Conservation (phyloP, 1,140 invertebrate species). For the Apis florea region DNA sequence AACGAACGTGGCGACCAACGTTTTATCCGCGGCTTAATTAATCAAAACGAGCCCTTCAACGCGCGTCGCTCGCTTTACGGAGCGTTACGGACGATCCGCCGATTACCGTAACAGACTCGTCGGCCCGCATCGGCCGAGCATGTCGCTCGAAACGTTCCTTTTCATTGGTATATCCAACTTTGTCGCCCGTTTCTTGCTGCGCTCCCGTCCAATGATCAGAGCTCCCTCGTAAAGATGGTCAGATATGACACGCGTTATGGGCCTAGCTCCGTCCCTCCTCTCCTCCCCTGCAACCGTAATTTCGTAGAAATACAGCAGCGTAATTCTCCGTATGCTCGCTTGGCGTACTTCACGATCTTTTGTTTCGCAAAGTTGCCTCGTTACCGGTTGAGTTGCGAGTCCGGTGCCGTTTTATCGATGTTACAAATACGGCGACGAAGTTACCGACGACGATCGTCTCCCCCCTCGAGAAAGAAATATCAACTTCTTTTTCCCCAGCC, state of each 20-base stretch:
- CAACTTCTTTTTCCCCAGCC: not conserved
- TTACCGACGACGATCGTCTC: not conserved
- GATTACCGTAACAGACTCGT: slow-evolving; percentile 28
- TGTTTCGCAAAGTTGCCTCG: slow-evolving; percentile 43
- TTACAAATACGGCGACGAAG: not conserved
- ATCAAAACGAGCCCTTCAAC: slow-evolving; percentile 23
- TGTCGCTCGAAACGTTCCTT: not conserved
- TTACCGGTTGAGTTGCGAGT: slow-evolving; percentile 27
- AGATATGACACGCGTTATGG: slow-evolving; percentile 51
- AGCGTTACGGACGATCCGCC: slow-evolving; percentile 4
- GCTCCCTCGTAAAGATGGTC: slow-evolving; percentile 59
- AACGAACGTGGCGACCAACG: too few relatives aligned
- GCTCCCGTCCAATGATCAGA: slow-evolving; percentile 53
- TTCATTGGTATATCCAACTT: slow-evolving; percentile 39
- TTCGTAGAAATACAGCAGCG: slow-evolving; percentile 54
- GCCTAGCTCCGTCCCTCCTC: slow-evolving; percentile 30
- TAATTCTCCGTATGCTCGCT: slow-evolving; percentile 23
- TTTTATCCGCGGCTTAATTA: not conserved
- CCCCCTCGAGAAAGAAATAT: not conserved
- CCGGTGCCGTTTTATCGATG: slow-evolving; percentile 14
- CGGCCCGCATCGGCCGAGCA: not conserved
- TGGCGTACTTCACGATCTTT: slow-evolving; percentile 11
- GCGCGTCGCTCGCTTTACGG: not conserved
- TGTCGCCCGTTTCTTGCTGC: slow-evolving; percentile 45
- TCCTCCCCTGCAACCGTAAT: slow-evolving; percentile 44